These are phyloP conservation scores for Syngnathus acus DNA, from an alignment of 2,797 vertebrate genomes.

Conservation along the genomic window DNA sequence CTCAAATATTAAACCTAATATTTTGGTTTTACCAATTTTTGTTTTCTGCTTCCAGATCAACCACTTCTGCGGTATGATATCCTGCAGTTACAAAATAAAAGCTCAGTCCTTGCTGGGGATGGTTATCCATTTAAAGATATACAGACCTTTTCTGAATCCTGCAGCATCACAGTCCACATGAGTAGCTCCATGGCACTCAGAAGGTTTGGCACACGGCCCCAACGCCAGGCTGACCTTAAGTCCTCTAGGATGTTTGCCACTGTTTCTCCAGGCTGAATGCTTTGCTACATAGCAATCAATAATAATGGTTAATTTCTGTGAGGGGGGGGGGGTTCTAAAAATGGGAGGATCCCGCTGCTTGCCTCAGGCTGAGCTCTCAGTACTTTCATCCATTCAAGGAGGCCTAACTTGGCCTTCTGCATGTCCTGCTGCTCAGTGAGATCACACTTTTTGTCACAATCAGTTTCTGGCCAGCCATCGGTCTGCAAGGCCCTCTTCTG, in stretches of 20 bases:
- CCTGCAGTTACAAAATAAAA: conserved; percentile 44
- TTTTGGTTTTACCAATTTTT: conserved; percentile 58
- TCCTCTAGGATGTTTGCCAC: conserved; percentile 67
- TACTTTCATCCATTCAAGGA: conserved; percentile 69
- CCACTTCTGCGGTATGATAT: conserved; percentile 71
- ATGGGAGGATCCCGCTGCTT: neutral
- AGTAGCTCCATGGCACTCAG: conserved; percentile 70
- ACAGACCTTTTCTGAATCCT: conserved; percentile 63
- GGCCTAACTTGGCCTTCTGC: conserved; percentile 51
- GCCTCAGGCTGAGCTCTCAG: conserved; percentile 73
- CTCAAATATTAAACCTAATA: neutral
- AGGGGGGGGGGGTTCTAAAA: neutral
- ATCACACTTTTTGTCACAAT: conserved; percentile 40
- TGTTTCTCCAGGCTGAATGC: conserved; percentile 69
- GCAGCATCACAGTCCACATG: conserved; percentile 67
- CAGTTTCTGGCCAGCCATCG: conserved; percentile 64
- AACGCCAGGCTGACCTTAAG: conserved; percentile 69
- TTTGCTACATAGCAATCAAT: conserved; percentile 54
- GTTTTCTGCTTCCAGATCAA: conserved; percentile 74
- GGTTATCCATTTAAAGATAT: neutral
- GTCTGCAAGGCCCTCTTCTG: conserved; percentile 68
- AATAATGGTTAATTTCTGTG: neutral
- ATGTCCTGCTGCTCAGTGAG: conserved; percentile 49
- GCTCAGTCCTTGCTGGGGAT: neutral
- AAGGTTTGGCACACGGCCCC: conserved; percentile 58